Base-by-base conservation (phyloP, 2,888 invertebrate species). In the Macroteleia sp. region DNA sequence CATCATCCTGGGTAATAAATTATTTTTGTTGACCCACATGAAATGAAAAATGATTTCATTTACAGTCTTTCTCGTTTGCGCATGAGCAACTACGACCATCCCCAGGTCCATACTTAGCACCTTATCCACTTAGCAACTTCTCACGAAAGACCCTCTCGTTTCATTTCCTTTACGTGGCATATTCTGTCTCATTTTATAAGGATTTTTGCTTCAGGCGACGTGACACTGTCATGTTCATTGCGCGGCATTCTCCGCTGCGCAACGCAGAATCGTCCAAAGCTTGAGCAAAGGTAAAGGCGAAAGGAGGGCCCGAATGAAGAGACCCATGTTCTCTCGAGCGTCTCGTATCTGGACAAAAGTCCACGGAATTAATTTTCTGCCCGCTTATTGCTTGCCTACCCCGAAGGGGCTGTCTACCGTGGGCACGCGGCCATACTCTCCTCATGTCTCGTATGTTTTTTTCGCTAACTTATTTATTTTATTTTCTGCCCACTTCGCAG, bases 101-200 rank as follows among this genome's bases (percentile, higher is more conserved):
- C 85, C n/a, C n/a, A n/a, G 82, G 87, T 88, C 86, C 86, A 87
- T 87, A 88, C 88, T 90, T 89, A 88, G 87, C 90, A 89, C 89
- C 89, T 90, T 88, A 87, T 88, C 89, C 89, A 88, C 89, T 89
- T 89, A 88, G 89, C 86, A 86, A 84, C 87, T 88, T 89, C 89
- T 88, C 89, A 88, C 89, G 87, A 84, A 85, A 81, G 75, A 59
- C 83, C 79, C 84, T 75, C 22, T 82, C 83, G 82, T 84, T 80
- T 83, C 84, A 73, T 79, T 80, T 80, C 75, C 79, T 81, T 66
- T 81, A 81, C 82, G 84, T 83, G 85, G 86, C 79, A 76, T 79
- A 76, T 80, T 86, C 84, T 85, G 86, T 88, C 87, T 86, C 86
- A 88, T 87, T 88, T 88, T 87, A 87, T 86, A 87, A 85, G 87